Conservation (phyloP, 2,113 vertebrate genomes). For the Daphoenositta chrysoptera region DNA sequence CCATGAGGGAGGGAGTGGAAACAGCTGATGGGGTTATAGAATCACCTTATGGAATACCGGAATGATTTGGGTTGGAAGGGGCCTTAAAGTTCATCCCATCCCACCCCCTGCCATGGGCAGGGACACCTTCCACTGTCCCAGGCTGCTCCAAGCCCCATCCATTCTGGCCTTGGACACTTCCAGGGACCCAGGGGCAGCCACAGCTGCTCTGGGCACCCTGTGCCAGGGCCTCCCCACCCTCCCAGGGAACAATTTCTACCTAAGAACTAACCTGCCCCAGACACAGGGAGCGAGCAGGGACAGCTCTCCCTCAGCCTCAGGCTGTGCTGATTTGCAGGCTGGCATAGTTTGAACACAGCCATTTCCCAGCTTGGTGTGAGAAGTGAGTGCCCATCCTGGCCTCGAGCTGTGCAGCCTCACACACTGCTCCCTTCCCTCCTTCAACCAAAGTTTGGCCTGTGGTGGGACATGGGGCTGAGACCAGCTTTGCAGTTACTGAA, state of each 20-base stretch:
- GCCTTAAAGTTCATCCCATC: fast-evolving
- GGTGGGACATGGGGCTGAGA: neutral
- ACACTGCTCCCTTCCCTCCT: neutral
- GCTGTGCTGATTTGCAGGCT: fast-evolving
- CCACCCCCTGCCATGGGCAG: neutral
- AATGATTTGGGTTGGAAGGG: neutral
- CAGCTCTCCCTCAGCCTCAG: neutral
- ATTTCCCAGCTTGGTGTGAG: fast-evolving
- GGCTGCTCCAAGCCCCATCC: fast-evolving
- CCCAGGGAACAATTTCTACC: neutral
- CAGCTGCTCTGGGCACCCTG: neutral
- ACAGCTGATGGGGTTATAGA: neutral
- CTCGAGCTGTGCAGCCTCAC: fast-evolving
- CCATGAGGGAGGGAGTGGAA: fast-evolving
- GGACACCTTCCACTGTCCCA: neutral
- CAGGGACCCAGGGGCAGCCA: neutral
- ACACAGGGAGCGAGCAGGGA: neutral
- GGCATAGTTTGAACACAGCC: fast-evolving
- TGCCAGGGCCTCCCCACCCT: neutral
- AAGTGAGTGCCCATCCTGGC: neutral
- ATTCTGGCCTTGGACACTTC: neutral
- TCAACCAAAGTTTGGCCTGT: neutral
- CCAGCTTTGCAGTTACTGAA: neutral
- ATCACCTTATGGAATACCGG: neutral
- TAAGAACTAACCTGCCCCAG: neutral